Evolutionary conservation across 2,113 vertebrate genomes (phyloP), one percentile per base, ranked within the genome.

Genomic region (Leptodactylus fuscus): DNA sequence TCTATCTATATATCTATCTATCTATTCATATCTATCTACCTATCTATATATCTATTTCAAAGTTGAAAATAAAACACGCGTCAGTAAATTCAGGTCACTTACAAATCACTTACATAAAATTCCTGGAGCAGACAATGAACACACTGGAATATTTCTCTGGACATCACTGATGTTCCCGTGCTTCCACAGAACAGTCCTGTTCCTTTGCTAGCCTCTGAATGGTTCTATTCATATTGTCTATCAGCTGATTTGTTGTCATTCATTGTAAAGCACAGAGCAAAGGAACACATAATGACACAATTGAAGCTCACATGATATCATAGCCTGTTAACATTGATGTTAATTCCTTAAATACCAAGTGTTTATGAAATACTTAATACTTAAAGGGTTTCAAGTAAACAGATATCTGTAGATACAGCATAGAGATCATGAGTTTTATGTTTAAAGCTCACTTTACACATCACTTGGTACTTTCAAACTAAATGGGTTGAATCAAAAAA

Each of bases 151-250:
- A 75, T 75, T 24, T 48, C 4, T 75, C n/a, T 49, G 44, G 49
- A 76, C 27, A 76, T 76, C 73, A 48, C 71, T 46, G 38, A 44
- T 74, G 41, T 48, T 74, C 41, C 46, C 51, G 46, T 76, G 44
- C 73, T 76, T 51, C 2, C 3, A 29, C 7, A 27, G 24, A 51
- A 76, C 44, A 51, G 73, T 32, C 7, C 73, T 51, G 34, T 76
- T 76, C 46, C 49, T 41, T 76, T 76, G 8, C 22, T 20, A 60
- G 3, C 3, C 36, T 24, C 51, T 80, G 77, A 80, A 80, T 80
- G 36, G n/a, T 18, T 60, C 77, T 80, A 60, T 80, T 80, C 77
- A 80, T 79, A 62, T 80, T 80, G 53, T 79, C 53, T 60, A 24
- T 79, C 77, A 60, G 77, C 77, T 62, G 55, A 80, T 60, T 22